Evolutionary conservation across 2,888 invertebrate species (phyloP).

Genomic region (Glyphotaelius pellucidus): DNA sequence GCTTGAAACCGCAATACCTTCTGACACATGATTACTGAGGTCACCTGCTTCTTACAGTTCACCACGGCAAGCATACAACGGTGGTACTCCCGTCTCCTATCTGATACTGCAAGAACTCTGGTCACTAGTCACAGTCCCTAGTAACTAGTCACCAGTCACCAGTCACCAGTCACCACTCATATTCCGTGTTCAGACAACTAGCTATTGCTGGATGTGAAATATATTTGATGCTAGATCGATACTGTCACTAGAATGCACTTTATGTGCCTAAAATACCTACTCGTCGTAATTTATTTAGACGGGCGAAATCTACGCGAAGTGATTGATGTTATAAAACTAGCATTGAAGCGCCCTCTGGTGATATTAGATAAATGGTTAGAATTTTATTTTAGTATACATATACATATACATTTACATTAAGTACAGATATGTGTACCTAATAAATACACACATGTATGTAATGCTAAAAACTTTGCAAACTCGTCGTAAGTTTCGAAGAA

Average conservation of each 20-base stretch:
- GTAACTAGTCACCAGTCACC: background rate
- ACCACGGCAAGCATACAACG: background rate
- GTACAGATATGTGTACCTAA: no score
- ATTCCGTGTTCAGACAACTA: background rate
- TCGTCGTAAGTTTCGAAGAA: no score
- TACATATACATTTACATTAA: no score
- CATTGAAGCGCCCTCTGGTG: no score
- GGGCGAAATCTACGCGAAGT: background rate
- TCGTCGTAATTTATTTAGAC: background rate
- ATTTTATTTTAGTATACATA: no score
- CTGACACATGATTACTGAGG: conserved; percentile 65
- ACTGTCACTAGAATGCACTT: background rate
- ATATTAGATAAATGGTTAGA: no score
- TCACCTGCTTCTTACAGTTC: conserved; percentile 59
- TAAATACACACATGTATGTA: no score
- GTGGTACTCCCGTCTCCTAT: background rate
- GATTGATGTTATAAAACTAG: no score
- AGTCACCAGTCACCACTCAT: background rate
- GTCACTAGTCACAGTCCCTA: background rate
- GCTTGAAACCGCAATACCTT: conserved; percentile 63
- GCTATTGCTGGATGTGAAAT: background rate
- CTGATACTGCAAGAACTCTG: background rate
- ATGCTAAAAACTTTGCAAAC: no score
- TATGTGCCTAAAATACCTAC: background rate
- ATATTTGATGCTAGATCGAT: background rate